Conservation (phyloP, 53 echinoderm and acorn worm species). For the Holothuria leucospilota region DNA sequence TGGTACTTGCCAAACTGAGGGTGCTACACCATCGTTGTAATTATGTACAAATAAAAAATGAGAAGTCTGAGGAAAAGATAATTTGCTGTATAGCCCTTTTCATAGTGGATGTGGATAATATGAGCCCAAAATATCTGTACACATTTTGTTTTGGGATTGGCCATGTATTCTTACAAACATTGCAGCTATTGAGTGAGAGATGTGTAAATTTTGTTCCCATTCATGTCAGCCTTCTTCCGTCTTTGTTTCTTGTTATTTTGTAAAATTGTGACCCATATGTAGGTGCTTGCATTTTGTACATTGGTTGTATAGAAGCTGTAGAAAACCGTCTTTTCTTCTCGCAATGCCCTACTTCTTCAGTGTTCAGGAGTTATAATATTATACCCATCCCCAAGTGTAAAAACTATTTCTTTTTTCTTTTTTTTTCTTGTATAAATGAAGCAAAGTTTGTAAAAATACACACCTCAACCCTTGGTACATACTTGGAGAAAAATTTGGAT, state of each 20-base stretch:
- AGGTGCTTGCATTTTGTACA: slow-evolving; percentile 49
- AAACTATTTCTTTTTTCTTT: not conserved
- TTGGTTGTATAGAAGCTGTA: slow-evolving; percentile 46
- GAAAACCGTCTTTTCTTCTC: not conserved
- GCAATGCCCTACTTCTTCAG: slow-evolving; percentile 4
- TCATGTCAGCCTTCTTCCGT: not conserved
- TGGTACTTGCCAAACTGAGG: slow-evolving; percentile 21
- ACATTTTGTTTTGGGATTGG: no score
- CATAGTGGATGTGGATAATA: no score
- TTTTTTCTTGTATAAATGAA: slow-evolving; percentile 28
- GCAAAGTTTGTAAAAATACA: slow-evolving; percentile 40
- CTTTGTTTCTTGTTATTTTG: not conserved
- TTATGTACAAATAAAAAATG: not conserved
- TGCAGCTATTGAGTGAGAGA: slow-evolving; percentile 7
- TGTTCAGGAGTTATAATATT: not conserved
- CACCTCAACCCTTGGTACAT: slow-evolving; percentile 24
- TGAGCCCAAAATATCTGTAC: no score
- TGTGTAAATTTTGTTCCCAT: slow-evolving; percentile 47
- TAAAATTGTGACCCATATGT: slow-evolving; percentile 7
- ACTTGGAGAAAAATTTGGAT: slow-evolving; percentile 26
- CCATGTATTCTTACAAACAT: slow-evolving; percentile 21
- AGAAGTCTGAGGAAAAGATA: not conserved
- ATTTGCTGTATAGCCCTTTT: no score
- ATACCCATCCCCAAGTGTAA: not conserved
- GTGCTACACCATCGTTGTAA: slow-evolving; percentile 21